These are phyloP conservation scores for Macquaria ambigua DNA, from an alignment of 2,113 vertebrate species.

Conservation along the genomic window DNA sequence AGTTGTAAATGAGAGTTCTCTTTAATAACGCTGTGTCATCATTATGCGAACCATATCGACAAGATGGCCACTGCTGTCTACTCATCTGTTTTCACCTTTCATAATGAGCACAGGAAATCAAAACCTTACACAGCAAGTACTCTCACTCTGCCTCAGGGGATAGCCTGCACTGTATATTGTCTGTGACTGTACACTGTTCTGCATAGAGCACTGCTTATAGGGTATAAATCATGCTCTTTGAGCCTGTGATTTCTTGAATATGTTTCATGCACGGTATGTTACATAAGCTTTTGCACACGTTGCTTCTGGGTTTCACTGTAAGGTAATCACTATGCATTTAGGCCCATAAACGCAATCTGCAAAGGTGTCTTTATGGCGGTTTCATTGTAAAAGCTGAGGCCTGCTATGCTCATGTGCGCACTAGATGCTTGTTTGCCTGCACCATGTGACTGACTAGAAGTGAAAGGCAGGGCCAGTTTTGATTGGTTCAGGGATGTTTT, in stretches of 20 bases:
- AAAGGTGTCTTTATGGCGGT: constrained; percentile 35
- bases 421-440: constrained; percentile 9
- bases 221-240: constrained; percentile 41
- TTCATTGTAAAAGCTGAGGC: constrained; percentile 14
- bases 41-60: constrained; percentile 61
- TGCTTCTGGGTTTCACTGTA: constrained; percentile 18
- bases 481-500: constrained; percentile 39
- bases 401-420: not conserved
- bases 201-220: constrained; percentile 21
- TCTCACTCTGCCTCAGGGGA: constrained; percentile 37
- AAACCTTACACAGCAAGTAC: constrained; percentile 66
- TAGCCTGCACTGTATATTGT: constrained; percentile 13
- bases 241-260: constrained; percentile 14
- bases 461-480: constrained; percentile 1
- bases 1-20: constrained; percentile 38
- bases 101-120: constrained; percentile 73
- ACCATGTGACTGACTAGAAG: constrained; percentile 31
- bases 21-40: constrained; percentile 61
- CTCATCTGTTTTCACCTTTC: constrained; percentile 72
- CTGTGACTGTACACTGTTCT: constrained; percentile 36
- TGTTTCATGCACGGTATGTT: constrained; percentile 22
- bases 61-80: constrained; percentile 56
- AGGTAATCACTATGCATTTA: constrained; percentile 33
- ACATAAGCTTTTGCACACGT: constrained; percentile 29
- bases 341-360: constrained; percentile 48